These are phyloP conservation scores for Chionomys nivalis DNA, from an alignment of 2,113 vertebrate species.

Conservation along the genomic window DNA sequence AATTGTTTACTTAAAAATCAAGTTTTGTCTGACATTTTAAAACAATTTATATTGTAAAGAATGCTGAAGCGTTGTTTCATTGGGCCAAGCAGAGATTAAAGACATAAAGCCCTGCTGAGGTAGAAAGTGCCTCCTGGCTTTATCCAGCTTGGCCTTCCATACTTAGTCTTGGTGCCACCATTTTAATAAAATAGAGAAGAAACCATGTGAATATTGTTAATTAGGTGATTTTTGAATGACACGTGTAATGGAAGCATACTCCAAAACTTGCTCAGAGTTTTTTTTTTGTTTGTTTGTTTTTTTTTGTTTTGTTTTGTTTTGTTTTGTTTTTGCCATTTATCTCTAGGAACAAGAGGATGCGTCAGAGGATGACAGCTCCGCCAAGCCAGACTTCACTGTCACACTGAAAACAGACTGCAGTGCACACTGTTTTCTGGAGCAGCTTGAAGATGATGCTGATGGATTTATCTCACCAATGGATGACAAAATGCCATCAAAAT, in stretches of 20 bases:
- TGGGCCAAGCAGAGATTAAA: not conserved
- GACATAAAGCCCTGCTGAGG: not conserved
- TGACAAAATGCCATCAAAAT: conserved; percentile 90
- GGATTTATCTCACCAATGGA: conserved; percentile 96
- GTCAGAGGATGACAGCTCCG: conserved; percentile 91
- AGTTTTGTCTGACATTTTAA: not conserved
- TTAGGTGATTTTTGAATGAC: too few relatives aligned
- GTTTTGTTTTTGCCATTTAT: not conserved
- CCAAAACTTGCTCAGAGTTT: not conserved
- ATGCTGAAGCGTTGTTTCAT: not conserved
- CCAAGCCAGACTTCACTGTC: conserved; percentile 87
- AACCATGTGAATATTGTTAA: not conserved
- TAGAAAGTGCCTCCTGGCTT: not conserved
- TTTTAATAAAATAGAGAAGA: not conserved
- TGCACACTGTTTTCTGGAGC: conserved; percentile 92
- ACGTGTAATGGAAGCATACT: not conserved
- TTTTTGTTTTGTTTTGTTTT: not conserved
- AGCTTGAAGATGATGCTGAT: conserved; percentile 93
- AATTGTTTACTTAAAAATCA: not conserved
- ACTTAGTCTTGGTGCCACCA: not conserved
- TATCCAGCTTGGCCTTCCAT: not conserved
- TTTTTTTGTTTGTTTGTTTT: not conserved
- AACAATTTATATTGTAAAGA: not conserved
- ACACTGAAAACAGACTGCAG: conserved; percentile 89
- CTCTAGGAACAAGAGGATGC: conserved; percentile 92